These are phyloP conservation scores for Hedychridium roseum DNA, from an alignment of 2,888 invertebrate species.

Conservation along the genomic window DNA sequence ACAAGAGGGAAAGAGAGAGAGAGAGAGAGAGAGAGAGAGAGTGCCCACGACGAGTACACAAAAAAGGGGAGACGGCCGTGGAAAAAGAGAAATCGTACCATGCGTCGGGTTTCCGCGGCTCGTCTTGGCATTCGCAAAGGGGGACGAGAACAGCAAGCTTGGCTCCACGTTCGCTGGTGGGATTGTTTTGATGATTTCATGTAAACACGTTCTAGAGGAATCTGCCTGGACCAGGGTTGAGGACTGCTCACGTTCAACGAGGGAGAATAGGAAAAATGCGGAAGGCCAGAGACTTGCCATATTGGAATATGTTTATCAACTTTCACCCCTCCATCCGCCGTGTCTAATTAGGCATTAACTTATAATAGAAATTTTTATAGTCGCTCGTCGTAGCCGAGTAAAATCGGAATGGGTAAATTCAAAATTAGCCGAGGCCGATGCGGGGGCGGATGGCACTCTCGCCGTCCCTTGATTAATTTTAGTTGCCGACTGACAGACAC, in stretches of 20 bases:
- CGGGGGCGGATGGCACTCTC: slow-evolving; percentile 27
- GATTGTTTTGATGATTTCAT: slow-evolving; percentile 41
- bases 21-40: slow-evolving; percentile 11
- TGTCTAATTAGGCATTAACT: no score
- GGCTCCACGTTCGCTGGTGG: slow-evolving; percentile 13
- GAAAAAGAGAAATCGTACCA: slow-evolving; percentile 13
- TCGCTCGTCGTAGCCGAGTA: no score
- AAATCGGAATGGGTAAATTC: no score
- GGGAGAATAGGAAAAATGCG: no score
- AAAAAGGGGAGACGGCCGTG: slow-evolving; percentile 7
- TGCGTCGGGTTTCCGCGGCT: slow-evolving; percentile 12
- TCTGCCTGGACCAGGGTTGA: slow-evolving; percentile 27
- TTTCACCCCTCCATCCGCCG: no score
- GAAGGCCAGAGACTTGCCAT: no score
- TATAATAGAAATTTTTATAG: no score
- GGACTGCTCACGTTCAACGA: no score
- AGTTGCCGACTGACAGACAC: slow-evolving; percentile 37
- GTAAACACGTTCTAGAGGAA: slow-evolving; percentile 40
- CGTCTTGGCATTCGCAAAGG: not conserved
- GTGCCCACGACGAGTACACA: slow-evolving; percentile 14
- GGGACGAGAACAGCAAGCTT: not conserved
- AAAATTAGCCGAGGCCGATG: slow-evolving; percentile 20
- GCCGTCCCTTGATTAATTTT: slow-evolving; percentile 44
- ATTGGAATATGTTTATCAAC: no score
- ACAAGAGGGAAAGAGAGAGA: slow-evolving; percentile 22